Base-by-base conservation (phyloP, 2,113 vertebrate species). In the Corythornis vintsioides region DNA sequence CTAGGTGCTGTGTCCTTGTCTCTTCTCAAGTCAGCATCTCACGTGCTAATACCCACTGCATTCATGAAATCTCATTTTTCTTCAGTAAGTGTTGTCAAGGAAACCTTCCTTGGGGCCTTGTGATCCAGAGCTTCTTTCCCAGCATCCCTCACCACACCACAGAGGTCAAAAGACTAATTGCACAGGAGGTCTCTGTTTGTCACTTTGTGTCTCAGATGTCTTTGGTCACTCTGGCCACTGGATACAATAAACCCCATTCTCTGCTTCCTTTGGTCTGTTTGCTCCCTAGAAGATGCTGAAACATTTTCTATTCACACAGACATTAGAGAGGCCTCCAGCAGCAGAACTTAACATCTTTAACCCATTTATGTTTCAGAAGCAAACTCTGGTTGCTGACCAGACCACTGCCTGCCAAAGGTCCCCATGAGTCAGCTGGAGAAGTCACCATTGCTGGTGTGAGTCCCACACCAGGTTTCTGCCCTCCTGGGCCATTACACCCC, bases 101-200 rank as follows among this genome's bases (percentile, higher is more conserved):
- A 96, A 96, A 97, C 95, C 35, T 94, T 93, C 88, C 93, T 96
- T 4, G 16, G 74, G 88, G 95, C 93, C 86, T 81, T 77, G 76
- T 76, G 89, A 88, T 84, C 64, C 88, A 59, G 79, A 72, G 70
- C 91, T 82, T 96, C 60, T 21, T 77, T 88, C 73, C 94, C 94
- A 81, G 85, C 92, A 74, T 63, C 86, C 75, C 80, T 80, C 38
- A 5, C 56, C 15, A 20, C 73, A 10, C 29, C 81, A 10, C 77
- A 47, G 91, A 96, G 97, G 96, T 96, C 96, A 97, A 79, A 85
- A 61, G 92, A 93, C 88, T 95, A 94, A 97, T 95, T 95, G 94
- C 92, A 70, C 89, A 45, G 93, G 91, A 92, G 83, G 83, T 45
- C 78, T 88, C 67, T 84, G 63, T 61, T 85, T 85, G 90, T 73